Evolutionary conservation across 2,888 invertebrate genomes (phyloP).

Genomic region (Hirtodrosophila alboralis): DNA sequence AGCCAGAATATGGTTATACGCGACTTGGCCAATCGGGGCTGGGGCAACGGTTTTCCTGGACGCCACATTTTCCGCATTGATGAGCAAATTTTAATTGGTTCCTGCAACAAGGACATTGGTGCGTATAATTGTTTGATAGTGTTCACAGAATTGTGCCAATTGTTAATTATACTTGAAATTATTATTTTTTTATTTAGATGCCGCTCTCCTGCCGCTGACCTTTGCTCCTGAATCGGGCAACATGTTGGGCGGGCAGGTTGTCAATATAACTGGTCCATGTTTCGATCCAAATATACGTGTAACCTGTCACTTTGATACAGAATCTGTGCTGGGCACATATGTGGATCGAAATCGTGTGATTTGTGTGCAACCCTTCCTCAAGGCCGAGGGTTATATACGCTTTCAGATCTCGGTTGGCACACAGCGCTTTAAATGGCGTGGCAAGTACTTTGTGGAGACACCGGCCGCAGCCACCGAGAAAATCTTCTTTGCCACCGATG

Average conservation of each 20-base stretch:
- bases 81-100: constrained; percentile 96
- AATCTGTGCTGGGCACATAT: constrained; percentile 90
- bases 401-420: constrained; percentile 94
- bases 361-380: constrained; percentile 94
- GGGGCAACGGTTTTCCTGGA: constrained; percentile 94
- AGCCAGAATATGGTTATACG: constrained; percentile 93
- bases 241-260: constrained; percentile 98
- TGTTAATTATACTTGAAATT: constrained; percentile 1
- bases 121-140: constrained; percentile 61
- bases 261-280: constrained; percentile 98
- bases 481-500: constrained; percentile 91
- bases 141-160: neutral
- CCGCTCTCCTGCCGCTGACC: constrained; percentile 91
- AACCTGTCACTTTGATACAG: constrained; percentile 93
- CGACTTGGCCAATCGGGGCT: constrained; percentile 93
- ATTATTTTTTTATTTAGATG: no score
- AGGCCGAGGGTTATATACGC: constrained; percentile 94
- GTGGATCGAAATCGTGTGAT: constrained; percentile 93
- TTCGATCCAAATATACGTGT: constrained; percentile 91
- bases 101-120: constrained; percentile 96
- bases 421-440: constrained; percentile 94
- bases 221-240: constrained; percentile 98
- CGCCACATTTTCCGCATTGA: constrained; percentile 97
- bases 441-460: constrained; percentile 95
- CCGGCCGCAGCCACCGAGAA: constrained; percentile 94